Evolutionary conservation across 2,113 vertebrate species (phyloP).

Genomic region (Gorsachius goisagi): DNA sequence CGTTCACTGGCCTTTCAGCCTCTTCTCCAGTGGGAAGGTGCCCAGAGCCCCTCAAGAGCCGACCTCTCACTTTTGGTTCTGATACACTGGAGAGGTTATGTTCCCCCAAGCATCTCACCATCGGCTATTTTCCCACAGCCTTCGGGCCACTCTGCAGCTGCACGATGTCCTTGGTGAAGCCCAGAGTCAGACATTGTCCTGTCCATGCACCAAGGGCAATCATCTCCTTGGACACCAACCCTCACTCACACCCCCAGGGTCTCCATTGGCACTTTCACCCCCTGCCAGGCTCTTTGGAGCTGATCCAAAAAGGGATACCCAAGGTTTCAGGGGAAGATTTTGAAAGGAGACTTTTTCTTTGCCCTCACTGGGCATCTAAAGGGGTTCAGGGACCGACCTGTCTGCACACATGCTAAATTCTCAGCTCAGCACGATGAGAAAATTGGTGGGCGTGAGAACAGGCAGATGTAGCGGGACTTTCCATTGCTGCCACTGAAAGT

Average conservation of each 20-base stretch:
- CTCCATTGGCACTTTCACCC: background rate
- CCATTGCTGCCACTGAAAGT: background rate
- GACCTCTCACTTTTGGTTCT: background rate
- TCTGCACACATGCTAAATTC: fast-evolving
- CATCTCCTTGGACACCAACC: background rate
- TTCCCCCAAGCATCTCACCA: background rate
- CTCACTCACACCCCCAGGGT: background rate
- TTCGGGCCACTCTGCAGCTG: background rate
- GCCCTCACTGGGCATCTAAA: background rate
- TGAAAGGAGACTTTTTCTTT: background rate
- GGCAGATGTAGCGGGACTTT: background rate
- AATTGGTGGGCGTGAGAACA: background rate
- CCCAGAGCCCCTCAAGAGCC: background rate
- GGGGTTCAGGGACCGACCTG: background rate
- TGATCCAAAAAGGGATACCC: background rate
- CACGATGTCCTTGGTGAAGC: background rate
- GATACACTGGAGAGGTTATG: background rate
- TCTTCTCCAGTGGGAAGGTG: background rate
- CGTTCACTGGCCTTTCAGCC: background rate
- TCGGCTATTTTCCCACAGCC: background rate
- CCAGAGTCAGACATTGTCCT: background rate
- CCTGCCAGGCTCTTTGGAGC: background rate
- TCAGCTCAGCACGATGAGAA: background rate
- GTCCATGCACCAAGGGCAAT: background rate
- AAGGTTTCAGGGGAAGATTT: background rate